phyloP scores from a whole-genome alignment of 1,140 invertebrate genomes.

The Drosophila tropicalis region DNA sequence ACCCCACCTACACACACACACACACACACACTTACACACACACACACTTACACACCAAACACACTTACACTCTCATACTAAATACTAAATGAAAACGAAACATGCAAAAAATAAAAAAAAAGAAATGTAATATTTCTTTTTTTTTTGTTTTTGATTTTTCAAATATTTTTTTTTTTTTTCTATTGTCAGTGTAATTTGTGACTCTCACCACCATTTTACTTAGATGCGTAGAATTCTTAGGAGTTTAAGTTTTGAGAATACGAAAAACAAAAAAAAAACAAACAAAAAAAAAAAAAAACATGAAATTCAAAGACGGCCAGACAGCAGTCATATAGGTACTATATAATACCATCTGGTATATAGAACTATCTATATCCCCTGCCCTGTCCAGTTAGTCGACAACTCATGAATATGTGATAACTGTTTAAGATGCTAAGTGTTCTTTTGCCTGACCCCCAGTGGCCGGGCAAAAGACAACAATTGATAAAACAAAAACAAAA shows the following conservation, averaged over 20 bases:
- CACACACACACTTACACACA: conserved; percentile 37
- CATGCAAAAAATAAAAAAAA: conserved; percentile 30
- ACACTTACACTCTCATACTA: conserved; percentile 61
- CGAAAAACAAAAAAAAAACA: conserved; percentile 34
- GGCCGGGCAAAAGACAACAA: conserved; percentile 51
- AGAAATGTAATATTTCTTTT: conserved; percentile 14
- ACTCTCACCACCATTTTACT: conserved; percentile 81
- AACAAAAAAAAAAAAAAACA: conserved; percentile 57
- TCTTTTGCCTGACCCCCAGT: conserved; percentile 46
- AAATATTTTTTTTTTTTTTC: background rate
- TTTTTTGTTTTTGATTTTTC: background rate
- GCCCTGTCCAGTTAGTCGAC: conserved; percentile 66
- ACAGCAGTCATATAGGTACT: conserved; percentile 23
- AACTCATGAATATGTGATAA: conserved; percentile 81
- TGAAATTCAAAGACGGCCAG: conserved; percentile 77
- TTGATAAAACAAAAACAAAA: conserved; percentile 61
- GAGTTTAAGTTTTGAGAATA: conserved; percentile 75
- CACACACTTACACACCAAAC: conserved; percentile 41
- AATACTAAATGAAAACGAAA: conserved; percentile 47
- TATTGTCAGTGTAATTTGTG: conserved; percentile 62
- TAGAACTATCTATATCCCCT: background rate
- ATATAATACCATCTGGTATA: background rate
- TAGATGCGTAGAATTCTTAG: conserved; percentile 78
- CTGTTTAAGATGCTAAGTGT: conserved; percentile 81
- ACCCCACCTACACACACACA: conserved; percentile 74